Base-by-base conservation (phyloP, 1,140 invertebrate species). In the Drosophila pseudoobscura region DNA sequence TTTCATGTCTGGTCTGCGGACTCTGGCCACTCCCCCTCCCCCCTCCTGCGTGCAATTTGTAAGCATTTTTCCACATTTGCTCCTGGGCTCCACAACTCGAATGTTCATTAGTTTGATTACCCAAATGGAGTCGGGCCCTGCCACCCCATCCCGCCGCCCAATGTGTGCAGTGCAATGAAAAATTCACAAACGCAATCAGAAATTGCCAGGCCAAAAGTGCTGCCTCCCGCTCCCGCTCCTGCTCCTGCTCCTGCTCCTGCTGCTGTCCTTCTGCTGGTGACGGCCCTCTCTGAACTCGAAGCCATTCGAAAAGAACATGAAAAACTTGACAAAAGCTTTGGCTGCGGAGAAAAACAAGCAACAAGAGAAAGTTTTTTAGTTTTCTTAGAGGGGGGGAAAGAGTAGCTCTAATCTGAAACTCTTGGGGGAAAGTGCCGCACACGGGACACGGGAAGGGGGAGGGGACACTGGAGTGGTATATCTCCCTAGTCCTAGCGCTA, bases 31-130 rank as follows among this genome's bases (percentile, higher is more conserved):
- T 64, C 31, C 39, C 11, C 9, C 62, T 50, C 55, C 13, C 53
- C 3, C 31, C 9, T 3, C 4, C 11, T 13, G 11, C 35, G 31
- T 73, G 68, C 69, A 73, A 73, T 73, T 73, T 73, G 69, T 73
- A 49, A 73, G 58, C 51, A 46, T 59, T 75, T 75, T 68, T 8
- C 29, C 17, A 39, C 11, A 5, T 3, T 52, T n/a, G 24, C 41
- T 9, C 51, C 46, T 31, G 1, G 35, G 5, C 24, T 51, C 22
- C 45, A 52, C 15, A 39, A 39, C 45, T 22, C 20, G 49, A 51
- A 62, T 43, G 45, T 77, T 83, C 64, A 75, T 83, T 83, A 83
- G 64, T 78, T 78, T 83, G 78, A 80, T 82, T 82, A 77, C 58
- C 68, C 52, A 17, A 72, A 65, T 57, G 60, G 53, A 74, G 70